Evolutionary conservation across 2,888 invertebrate species (phyloP).

Genomic region (Drosophila affinis): DNA sequence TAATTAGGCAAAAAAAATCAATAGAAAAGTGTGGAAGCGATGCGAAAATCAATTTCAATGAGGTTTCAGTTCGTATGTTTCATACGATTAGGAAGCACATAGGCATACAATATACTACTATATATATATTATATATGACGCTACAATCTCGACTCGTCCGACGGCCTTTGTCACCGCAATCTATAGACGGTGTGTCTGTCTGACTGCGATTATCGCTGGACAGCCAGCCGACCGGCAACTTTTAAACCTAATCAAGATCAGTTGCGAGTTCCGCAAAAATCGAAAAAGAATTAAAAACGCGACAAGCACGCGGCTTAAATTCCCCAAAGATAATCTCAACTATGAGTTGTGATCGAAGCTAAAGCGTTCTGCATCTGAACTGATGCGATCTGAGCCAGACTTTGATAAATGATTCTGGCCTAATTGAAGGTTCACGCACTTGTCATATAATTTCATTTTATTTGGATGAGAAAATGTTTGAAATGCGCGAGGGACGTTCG

Average conservation of each 20-base stretch:
- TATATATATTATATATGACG: slow-evolving; percentile 17
- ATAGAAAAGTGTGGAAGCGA: background rate
- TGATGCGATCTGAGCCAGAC: slow-evolving; percentile 1
- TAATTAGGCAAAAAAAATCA: background rate
- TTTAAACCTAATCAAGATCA: slow-evolving; percentile 24
- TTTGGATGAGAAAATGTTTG: slow-evolving; percentile 14
- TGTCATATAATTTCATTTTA: slow-evolving; percentile 19
- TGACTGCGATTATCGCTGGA: slow-evolving; percentile 26
- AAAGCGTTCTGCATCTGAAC: background rate
- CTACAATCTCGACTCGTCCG: slow-evolving; percentile 12
- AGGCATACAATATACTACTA: background rate
- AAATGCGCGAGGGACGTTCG: slow-evolving; percentile 5
- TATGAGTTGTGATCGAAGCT: background rate
- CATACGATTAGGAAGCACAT: background rate
- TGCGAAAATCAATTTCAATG: background rate
- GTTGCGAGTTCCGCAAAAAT: slow-evolving; percentile 23
- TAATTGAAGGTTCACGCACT: slow-evolving; percentile 17
- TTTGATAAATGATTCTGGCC: background rate
- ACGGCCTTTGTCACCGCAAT: slow-evolving; percentile 16
- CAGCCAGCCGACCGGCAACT: slow-evolving; percentile 11
- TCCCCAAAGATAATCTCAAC: slow-evolving; percentile 32
- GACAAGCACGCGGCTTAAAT: slow-evolving; percentile 22
- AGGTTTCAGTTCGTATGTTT: background rate
- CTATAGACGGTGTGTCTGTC: slow-evolving; percentile 37
- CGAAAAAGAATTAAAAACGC: slow-evolving; percentile 9